Evolutionary conservation across 2,888 invertebrate species (phyloP).

Genomic region (Eilema sororculum): DNA sequence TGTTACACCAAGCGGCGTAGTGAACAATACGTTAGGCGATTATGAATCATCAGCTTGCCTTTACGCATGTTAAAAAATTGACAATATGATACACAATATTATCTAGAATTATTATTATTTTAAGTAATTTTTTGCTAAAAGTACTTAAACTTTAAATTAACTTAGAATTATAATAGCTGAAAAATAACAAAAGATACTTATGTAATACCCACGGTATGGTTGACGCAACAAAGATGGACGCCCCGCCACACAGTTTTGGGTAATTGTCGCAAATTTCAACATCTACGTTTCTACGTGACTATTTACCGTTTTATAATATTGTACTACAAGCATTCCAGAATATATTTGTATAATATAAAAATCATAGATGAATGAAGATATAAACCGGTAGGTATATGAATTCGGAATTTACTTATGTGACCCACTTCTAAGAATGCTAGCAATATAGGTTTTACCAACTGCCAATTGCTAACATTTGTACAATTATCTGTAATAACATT

Average conservation of each 20-base stretch:
- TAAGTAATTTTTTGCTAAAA: background rate
- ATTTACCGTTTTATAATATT: conserved; percentile 30
- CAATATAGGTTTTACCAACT: background rate
- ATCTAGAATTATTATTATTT: background rate
- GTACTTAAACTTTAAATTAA: background rate
- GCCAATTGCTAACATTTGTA: background rate
- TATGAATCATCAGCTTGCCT: background rate
- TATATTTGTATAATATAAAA: background rate
- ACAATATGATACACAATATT: background rate
- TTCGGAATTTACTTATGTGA: background rate
- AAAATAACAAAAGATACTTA: conserved; percentile 34
- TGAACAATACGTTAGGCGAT: background rate
- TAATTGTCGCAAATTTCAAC: conserved; percentile 32
- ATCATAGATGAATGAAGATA: background rate
- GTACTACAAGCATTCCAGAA: background rate
- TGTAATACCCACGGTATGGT: conserved; percentile 27
- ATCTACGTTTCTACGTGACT: conserved; percentile 25
- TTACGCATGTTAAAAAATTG: background rate
- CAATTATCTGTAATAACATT: conserved; percentile 12
- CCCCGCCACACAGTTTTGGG: conserved; percentile 29
- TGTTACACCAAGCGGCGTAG: background rate
- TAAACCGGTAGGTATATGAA: background rate
- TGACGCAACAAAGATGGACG: conserved; percentile 37
- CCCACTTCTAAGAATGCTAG: background rate
- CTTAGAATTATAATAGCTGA: conserved; percentile 13